phyloP scores from a whole-genome alignment of 2,113 vertebrate species.

The Epinephelus fuscoguttatus region DNA sequence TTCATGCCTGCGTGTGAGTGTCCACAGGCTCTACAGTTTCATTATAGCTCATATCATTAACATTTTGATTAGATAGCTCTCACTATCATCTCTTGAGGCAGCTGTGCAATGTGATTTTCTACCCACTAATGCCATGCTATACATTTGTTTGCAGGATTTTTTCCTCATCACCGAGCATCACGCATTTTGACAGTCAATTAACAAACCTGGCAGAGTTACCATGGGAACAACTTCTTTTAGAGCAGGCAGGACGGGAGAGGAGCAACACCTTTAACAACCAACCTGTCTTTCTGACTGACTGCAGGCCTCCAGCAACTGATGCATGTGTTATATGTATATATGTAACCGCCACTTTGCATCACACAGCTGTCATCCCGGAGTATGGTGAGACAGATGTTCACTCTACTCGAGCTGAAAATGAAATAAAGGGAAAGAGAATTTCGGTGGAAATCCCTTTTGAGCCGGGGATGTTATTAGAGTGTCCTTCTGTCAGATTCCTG shows the following conservation, averaged over 20 bases:
- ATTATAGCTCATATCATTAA: constrained; percentile 47
- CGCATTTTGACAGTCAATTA: constrained; percentile 67
- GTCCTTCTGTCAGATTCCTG: constrained; percentile 41
- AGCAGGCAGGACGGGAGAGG: constrained; percentile 14
- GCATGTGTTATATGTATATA: constrained; percentile 8
- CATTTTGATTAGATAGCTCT: constrained; percentile 45
- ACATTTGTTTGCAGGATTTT: constrained; percentile 51
- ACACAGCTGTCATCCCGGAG: constrained; percentile 25
- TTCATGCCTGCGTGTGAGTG: neutral
- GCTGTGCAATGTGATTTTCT: constrained; percentile 45
- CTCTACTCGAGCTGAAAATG: constrained; percentile 40
- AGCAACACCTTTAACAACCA: constrained; percentile 39
- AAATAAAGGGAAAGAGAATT: constrained; percentile 27
- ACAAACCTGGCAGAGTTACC: constrained; percentile 58
- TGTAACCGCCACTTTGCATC: constrained; percentile 28
- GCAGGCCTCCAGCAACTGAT: constrained; percentile 20
- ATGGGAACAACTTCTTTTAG: constrained; percentile 73
- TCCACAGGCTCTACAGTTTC: constrained; percentile 48
- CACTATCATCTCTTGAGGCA: constrained; percentile 32
- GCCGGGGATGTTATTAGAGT: neutral
- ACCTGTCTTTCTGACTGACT: constrained; percentile 31
- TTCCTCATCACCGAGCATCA: constrained; percentile 28
- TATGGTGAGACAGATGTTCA: constrained; percentile 47
- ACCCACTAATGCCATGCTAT: constrained; percentile 6
- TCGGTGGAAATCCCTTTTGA: constrained; percentile 46